A percentile compares a stretch with the other conserved stretches of the same genome.
Conservation (phyloP, 2,113 vertebrate genomes). For the Toxotes chatareus region DNA sequence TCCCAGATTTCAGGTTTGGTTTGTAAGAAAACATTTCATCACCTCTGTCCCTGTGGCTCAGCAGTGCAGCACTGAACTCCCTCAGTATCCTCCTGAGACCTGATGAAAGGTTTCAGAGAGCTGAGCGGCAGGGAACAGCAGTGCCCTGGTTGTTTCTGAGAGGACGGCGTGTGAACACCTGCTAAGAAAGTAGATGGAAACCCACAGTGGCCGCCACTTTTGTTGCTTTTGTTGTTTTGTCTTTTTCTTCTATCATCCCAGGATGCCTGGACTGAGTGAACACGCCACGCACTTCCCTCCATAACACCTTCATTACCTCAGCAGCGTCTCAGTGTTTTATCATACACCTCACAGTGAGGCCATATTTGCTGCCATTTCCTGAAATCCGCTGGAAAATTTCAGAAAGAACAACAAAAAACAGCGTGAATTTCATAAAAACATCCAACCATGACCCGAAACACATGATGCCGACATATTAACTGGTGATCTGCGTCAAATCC, state of each 20-base stretch:
- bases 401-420: too few relatives aligned
- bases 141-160: not conserved
- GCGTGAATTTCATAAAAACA: too few relatives aligned
- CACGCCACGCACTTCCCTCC: not conserved
- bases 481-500: too few relatives aligned
- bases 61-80: not conserved
- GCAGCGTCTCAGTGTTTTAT: not conserved
- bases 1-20: not conserved
- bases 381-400: not conserved
- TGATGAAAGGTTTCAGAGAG: conserved; percentile 1
- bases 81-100: conserved; percentile 10
- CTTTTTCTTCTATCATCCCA: not conserved
- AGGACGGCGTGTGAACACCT: conserved; percentile 18
- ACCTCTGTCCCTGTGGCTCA: not conserved
- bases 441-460: too few relatives aligned
- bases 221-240: not conserved
- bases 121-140: conserved; percentile 7
- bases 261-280: not conserved
- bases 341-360: not conserved
- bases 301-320: conserved; percentile 14
- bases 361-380: conserved; percentile 10
- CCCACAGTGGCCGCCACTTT: not conserved
- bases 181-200: conserved; percentile 1
- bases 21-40: not conserved
- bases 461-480: not conserved